phyloP scores from a whole-genome alignment of 2,113 vertebrate genomes.

The Coregonus clupeaformis region DNA sequence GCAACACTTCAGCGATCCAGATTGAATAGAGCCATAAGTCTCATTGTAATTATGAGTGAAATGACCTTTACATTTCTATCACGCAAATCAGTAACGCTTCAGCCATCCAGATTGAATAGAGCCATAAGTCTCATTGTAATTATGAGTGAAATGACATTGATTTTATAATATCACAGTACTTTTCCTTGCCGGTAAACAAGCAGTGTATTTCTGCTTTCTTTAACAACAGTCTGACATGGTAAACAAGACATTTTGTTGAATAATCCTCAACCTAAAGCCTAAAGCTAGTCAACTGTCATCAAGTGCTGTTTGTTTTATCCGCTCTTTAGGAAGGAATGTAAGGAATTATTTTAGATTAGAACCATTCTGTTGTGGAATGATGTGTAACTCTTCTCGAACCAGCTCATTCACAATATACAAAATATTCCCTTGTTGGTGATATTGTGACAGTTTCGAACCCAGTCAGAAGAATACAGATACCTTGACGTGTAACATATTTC shows the following conservation, averaged over 20 bases:
- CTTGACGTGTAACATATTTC: too few species aligned
- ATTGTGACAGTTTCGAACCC: too few species aligned
- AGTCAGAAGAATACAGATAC: too few species aligned
- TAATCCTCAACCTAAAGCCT: neutral
- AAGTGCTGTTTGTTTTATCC: neutral
- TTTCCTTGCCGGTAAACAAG: neutral
- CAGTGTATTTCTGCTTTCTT: neutral
- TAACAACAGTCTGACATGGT: neutral
- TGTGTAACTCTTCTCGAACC: too few species aligned
- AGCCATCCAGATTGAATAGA: too few species aligned
- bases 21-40: neutral
- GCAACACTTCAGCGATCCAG: too few species aligned
- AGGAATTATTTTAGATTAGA: conserved; percentile 14
- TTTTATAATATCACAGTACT: neutral
- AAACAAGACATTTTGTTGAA: neutral
- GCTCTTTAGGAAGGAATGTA: neutral
- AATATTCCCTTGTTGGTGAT: too few species aligned
- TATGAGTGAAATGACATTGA: neutral
- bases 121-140: neutral
- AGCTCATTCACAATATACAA: too few species aligned
- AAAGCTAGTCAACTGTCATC: neutral
- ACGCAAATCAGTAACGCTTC: too few species aligned
- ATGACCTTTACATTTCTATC: neutral
- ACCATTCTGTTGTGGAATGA: too few species aligned
- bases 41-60: neutral